Evolutionary conservation across 2,888 invertebrate genomes (phyloP).

Genomic region (Leucophenga montana): DNA sequence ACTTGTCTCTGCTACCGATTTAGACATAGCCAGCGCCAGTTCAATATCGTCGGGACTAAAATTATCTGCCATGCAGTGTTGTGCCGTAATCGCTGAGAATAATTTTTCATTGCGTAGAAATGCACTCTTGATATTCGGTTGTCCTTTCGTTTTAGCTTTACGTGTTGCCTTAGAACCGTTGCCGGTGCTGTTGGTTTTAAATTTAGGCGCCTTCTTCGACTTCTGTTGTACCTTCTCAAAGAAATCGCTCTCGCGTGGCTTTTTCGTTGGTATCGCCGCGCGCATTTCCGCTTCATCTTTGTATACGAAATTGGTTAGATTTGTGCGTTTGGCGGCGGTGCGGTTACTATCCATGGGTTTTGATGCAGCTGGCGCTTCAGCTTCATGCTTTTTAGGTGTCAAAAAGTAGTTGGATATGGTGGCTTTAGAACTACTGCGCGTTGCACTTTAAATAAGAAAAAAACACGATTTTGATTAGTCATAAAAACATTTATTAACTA

Average conservation of each 20-base stretch:
- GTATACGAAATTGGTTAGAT: slow-evolving; percentile 48
- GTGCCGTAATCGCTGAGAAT: slow-evolving; percentile 67
- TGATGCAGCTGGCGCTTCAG: not conserved
- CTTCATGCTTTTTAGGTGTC: slow-evolving; percentile 38
- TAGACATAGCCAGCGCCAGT: slow-evolving; percentile 80
- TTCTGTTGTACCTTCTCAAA: slow-evolving; percentile 50
- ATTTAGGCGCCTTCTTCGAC: slow-evolving; percentile 58
- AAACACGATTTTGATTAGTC: slow-evolving; percentile 36
- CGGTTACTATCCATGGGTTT: not conserved
- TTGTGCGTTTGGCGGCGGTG: slow-evolving; percentile 41
- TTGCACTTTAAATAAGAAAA: slow-evolving; percentile 50
- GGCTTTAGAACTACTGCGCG: slow-evolving; percentile 40
- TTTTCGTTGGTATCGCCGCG: slow-evolving; percentile 33
- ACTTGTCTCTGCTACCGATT: slow-evolving; percentile 73
- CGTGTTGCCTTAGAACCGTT: slow-evolving; percentile 26
- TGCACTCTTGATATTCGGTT: slow-evolving; percentile 66
- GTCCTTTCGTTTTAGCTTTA: slow-evolving; percentile 51
- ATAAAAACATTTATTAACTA: slow-evolving; percentile 42
- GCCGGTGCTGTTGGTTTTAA: slow-evolving; percentile 40
- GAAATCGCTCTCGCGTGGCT: slow-evolving; percentile 42
- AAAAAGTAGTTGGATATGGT: slow-evolving; percentile 59
- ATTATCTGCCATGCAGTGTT: slow-evolving; percentile 73
- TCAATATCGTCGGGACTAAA: slow-evolving; percentile 80
- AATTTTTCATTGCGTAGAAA: slow-evolving; percentile 69
- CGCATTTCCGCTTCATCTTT: slow-evolving; percentile 33